These are phyloP conservation scores for Drosophila virilis DNA, from an alignment of 1,140 invertebrate species.

Conservation along the genomic window DNA sequence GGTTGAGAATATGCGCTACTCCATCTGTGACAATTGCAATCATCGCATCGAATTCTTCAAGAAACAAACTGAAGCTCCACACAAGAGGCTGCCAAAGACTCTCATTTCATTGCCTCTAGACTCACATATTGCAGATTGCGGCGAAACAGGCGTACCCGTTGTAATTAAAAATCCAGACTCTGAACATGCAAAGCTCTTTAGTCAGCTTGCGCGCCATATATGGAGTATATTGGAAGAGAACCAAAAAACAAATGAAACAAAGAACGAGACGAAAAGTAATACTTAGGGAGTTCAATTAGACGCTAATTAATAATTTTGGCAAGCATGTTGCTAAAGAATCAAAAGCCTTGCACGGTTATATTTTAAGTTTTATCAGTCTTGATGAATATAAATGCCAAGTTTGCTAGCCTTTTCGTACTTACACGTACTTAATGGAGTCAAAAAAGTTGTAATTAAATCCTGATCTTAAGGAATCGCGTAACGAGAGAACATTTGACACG, in stretches of 20 bases:
- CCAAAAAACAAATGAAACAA: neutral
- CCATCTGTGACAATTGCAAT: slow-evolving; percentile 90
- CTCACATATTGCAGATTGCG: slow-evolving; percentile 88
- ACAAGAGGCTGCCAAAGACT: slow-evolving; percentile 80
- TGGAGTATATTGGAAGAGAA: slow-evolving; percentile 22
- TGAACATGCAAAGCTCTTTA: slow-evolving; percentile 64
- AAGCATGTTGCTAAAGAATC: no score
- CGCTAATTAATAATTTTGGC: no score
- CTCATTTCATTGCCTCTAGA: slow-evolving; percentile 92
- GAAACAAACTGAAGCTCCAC: slow-evolving; percentile 74
- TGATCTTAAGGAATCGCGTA: no score
- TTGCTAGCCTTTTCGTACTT: no score
- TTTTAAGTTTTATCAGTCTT: no score
- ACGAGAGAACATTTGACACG: no score
- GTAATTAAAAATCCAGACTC: slow-evolving; percentile 88
- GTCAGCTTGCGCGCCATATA: slow-evolving; percentile 50
- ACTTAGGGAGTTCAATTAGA: neutral
- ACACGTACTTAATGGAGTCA: no score
- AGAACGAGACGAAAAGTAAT: neutral
- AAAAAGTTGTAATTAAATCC: no score
- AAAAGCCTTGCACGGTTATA: no score
- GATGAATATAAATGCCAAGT: no score
- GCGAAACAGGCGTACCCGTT: slow-evolving; percentile 91
- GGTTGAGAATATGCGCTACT: slow-evolving; percentile 93
- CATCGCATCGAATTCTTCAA: slow-evolving; percentile 87